Percentiles rank a stretch among this genome's conserved stretches.
phyloP scores from a whole-genome alignment of 2,113 vertebrate species.

The Herpailurus yagouaroundi region DNA sequence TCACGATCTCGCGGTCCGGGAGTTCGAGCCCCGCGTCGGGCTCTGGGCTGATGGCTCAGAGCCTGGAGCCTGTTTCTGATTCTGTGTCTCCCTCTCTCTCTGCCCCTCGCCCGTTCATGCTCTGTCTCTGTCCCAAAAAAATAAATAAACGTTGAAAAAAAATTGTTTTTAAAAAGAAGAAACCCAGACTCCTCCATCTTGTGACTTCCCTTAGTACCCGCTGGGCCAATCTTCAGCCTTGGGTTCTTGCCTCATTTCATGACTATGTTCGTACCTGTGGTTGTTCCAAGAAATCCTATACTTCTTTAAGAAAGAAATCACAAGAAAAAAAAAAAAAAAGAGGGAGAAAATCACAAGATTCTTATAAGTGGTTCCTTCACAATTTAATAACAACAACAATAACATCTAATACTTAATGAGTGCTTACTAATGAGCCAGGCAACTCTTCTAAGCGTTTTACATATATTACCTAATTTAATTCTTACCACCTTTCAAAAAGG shows the following conservation, averaged over 20 bases:
- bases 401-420: neutral
- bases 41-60: no score
- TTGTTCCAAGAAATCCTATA: neutral
- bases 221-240: neutral
- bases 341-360: neutral
- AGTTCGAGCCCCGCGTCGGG: fast-evolving
- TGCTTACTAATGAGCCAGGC: neutral
- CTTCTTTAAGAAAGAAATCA: slow-evolving; percentile 22
- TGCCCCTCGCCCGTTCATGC: no score
- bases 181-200: fast-evolving
- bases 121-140: no score
- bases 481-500: neutral
- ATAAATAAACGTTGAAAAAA: no score
- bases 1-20: no score
- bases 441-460: neutral
- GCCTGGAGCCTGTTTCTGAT: no score
- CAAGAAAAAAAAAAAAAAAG: neutral
- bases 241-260: no score
- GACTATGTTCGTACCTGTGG: neutral
- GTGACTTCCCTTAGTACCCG: neutral
- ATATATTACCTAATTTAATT: neutral
- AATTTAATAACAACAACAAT: neutral
- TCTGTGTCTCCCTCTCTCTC: no score
- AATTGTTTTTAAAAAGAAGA: neutral
- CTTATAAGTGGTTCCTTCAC: neutral